Base-by-base conservation (phyloP, 2,113 vertebrate genomes). In the Scalopus aquaticus region DNA sequence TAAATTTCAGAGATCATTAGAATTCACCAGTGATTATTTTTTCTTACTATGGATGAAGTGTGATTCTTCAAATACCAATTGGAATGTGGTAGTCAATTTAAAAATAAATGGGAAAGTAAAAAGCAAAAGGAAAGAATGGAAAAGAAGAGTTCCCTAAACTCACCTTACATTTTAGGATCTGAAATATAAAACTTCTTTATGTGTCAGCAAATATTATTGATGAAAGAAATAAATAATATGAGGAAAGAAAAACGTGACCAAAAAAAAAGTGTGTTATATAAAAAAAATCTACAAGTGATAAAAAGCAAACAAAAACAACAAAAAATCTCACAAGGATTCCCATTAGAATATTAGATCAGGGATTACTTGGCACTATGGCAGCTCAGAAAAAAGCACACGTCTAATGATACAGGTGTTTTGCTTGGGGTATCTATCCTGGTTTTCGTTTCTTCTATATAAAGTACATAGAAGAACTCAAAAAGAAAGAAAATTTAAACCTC, bases 401-500 rank as follows among this genome's bases (percentile, higher is more conserved):
- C 72, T 73, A 16, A 46, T 39, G 35, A 69, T 69, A 37, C 1
- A 65, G 51, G 24, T n/a, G 0, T 84, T 79, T 91, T 74, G 16
- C 26, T 91, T 67, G n/a, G 17, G 12, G 12, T 49, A 49, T 49
- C 69, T 69, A 16, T 62, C 26, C 9, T 32, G 5, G 22, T 82
- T 89, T 42, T 78, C 30, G 6, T 90, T 70, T 77, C 22, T 51
- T 58, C 30, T 88, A 17, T 65, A 87, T 7, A 39, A 28, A 20
- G 10, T 65, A 82, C n/a, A 39, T 16, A 69, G 42, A 86, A 79
- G 16, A 83, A 12, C 19, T 51, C 49, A 7, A 78, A 78, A 86
- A 78, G 10, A 81, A 91, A 65, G 24, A 81, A 86, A 82, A n/a
- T 56, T 51, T 70, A 94, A 90, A 89, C 6, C 22, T 67, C 42